Base-by-base conservation (phyloP, 1,140 invertebrate species). In the Centruroides vittatus region DNA sequence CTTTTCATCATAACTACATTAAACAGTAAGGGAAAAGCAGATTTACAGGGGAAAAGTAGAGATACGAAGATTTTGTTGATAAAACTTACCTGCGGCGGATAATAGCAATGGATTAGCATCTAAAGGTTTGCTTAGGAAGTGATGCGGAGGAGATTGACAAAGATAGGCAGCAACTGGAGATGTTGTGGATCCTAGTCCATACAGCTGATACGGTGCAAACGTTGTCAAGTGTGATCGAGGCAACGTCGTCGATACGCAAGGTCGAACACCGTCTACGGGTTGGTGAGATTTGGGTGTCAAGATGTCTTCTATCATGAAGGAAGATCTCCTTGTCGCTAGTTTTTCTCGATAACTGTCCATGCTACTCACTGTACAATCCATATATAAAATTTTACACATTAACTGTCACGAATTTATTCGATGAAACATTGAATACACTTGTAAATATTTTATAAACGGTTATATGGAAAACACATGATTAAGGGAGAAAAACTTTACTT, bases 271-370 rank as follows among this genome's bases (percentile, higher is more conserved):
- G 8, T 41, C 41, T 41, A 41, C 41, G 23, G 51, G 51, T 36
- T 53, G 51, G 23, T 59, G 51, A 50, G 59, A 61, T 47, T 64
- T 64, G 35, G 63, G 60, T 3, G 63, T 64, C 36, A 64, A 54
- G 41, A 64, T 64, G 35, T 64, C 63, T 35, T 64, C 63, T 23
- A 64, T 64, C 63, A 64, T 64, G 50, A 64, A 64, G 35, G 63
- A 64, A 34, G 63, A 64, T 1, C 63, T 48, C 11, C 47, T 51
- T 1, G 55, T 49, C n/a, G 13, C 34, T 46, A 64, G 55, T 49
- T 64, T 64, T 11, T 64, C 63, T 35, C 47, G 47, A 46, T 60
- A 63, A 35, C 54, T 54, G 50, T 63, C 58, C 54, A 63, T 57
- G 13, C 41, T 41, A 41, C 5, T 41, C 41, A 41, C 41, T 41